phyloP scores from a whole-genome alignment of 2,113 vertebrate species.

The Suricata suricatta region DNA sequence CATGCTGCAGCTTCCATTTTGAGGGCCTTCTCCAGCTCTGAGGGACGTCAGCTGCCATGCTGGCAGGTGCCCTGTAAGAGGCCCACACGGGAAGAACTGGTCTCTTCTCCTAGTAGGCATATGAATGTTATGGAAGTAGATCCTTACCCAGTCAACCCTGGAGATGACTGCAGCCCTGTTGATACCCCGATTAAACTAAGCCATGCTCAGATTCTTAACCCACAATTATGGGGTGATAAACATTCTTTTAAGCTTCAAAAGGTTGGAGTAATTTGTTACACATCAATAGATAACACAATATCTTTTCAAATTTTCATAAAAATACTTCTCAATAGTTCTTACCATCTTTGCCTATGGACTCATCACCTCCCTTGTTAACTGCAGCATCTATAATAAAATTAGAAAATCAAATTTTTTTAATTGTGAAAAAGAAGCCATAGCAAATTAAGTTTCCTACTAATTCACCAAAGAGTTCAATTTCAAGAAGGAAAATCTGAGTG shows the following conservation, averaged over 20 bases:
- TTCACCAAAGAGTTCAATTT: neutral
- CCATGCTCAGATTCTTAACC: neutral
- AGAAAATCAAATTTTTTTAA: conserved; percentile 36
- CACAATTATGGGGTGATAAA: neutral
- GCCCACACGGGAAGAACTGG: neutral
- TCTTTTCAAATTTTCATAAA: conserved; percentile 34
- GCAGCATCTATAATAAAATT: conserved; percentile 83
- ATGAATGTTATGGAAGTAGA: neutral
- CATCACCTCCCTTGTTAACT: conserved; percentile 82
- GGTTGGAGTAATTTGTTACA: neutral
- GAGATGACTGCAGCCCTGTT: neutral
- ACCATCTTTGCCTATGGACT: conserved; percentile 86
- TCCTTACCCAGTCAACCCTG: neutral
- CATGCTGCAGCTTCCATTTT: neutral
- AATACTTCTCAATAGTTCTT: conserved; percentile 56
- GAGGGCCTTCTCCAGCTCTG: neutral
- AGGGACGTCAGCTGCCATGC: neutral
- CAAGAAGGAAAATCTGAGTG: conserved; percentile 6
- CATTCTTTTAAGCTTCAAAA: neutral
- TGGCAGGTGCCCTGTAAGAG: neutral
- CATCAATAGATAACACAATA: neutral
- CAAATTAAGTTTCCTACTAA: conserved; percentile 21
- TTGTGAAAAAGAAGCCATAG: neutral
- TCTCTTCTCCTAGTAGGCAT: neutral
- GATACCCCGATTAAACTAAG: neutral